These are phyloP conservation scores for Lophius americanus DNA, from an alignment of 2,797 vertebrate species.

Conservation along the genomic window DNA sequence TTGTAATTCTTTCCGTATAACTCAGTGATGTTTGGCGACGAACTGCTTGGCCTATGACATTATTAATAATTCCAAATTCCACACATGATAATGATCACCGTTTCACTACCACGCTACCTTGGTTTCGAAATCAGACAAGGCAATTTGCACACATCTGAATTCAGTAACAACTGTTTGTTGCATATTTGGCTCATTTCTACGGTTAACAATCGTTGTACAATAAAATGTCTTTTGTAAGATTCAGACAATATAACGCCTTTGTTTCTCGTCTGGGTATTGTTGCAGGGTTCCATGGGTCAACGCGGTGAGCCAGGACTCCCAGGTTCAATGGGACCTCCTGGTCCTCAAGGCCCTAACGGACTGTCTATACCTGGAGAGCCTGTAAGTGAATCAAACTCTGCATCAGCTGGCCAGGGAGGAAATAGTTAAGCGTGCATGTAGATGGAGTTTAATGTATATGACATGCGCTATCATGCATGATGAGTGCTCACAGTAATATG, in stretches of 20 bases:
- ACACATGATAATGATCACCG: background rate
- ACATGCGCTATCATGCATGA: background rate
- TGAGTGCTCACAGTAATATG: constrained; percentile 12
- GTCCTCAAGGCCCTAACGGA: constrained; percentile 96
- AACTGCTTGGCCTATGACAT: background rate
- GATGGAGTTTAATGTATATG: constrained; percentile 12
- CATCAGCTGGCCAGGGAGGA: background rate
- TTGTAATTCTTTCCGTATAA: background rate
- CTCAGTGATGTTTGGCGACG: too few relatives aligned
- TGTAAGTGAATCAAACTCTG: constrained; percentile 74
- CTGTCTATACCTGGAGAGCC: constrained; percentile 96
- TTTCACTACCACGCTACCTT: background rate
- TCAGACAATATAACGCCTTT: constrained; percentile 21
- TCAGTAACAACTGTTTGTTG: constrained; percentile 54
- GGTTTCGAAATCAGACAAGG: constrained; percentile 15
- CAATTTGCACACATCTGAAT: constrained; percentile 61
- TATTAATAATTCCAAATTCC: constrained; percentile 11
- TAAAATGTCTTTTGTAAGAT: constrained; percentile 10
- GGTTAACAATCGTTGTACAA: constrained; percentile 15
- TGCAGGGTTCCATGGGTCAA: constrained; percentile 89
- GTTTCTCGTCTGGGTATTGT: constrained; percentile 27
- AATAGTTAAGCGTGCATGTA: background rate
- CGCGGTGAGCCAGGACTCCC: constrained; percentile 90
- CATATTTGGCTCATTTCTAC: constrained; percentile 26
- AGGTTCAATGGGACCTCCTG: constrained; percentile 93